Percentiles rank a stretch among this genome's conserved stretches.
Conservation (phyloP, 2,888 invertebrate species). For the Camponotus fellah region DNA sequence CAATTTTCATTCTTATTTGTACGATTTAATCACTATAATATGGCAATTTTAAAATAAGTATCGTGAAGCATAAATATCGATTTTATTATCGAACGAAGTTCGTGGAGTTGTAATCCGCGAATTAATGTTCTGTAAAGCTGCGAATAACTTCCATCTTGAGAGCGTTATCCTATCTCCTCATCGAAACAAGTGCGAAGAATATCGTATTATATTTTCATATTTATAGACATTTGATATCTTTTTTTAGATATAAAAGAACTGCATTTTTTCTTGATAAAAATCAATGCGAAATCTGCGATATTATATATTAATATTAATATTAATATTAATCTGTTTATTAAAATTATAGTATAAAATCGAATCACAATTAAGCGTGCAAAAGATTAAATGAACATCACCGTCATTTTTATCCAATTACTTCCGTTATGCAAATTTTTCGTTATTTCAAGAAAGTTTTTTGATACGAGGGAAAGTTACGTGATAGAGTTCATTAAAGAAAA, state of each 20-base stretch:
- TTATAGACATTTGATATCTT: not conserved
- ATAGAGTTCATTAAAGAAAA: slow-evolving; percentile 34
- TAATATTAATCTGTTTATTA: not conserved
- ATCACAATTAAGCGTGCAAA: not conserved
- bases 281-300: not conserved
- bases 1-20: not conserved
- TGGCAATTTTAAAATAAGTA: not conserved
- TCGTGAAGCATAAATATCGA: not conserved
- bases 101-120: not conserved
- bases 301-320: slow-evolving; percentile 18
- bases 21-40: not conserved
- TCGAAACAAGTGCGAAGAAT: not conserved
- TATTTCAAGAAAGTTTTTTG: slow-evolving; percentile 46
- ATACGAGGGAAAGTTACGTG: slow-evolving; percentile 32
- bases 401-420: not conserved
- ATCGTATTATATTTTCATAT: not conserved
- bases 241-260: not conserved
- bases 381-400: not conserved
- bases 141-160: not conserved
- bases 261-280: not conserved
- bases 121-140: slow-evolving; percentile 31
- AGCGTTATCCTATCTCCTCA: not conserved
- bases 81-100: not conserved
- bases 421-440: slow-evolving; percentile 38
- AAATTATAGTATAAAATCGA: not conserved